Base-by-base conservation (phyloP, 2,113 vertebrate species). In the Lepus americanus region DNA sequence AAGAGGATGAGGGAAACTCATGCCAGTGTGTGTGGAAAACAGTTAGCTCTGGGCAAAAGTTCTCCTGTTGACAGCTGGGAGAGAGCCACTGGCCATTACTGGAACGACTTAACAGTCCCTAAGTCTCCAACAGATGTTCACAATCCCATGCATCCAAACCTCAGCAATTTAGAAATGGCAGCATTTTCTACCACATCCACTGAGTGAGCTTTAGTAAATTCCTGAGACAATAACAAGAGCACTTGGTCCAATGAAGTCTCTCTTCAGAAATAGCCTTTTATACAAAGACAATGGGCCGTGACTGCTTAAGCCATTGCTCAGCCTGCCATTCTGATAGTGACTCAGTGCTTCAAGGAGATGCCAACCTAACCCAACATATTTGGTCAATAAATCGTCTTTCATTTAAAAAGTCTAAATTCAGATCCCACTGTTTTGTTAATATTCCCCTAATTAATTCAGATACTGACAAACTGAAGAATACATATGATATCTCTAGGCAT, bases 261-360 rank as follows among this genome's bases (percentile, higher is more conserved):
- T 69, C 89, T 51, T 81, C 10, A 92, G 86, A 97, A 96, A 70
- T 61, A 81, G 4, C 29, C 8, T 66, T 39, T 53, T 66, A 90
- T 39, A 83, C 17, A 83, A 78, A 94, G 93, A 20, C 22, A 81
- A 7, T 63, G 36, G 8, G 2, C 12, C 49, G 4, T 0, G 11
- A 69, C 27, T 7, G 27, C 31, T 53, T 55, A 44, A 5, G 17
- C 79, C 44, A 16, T 10, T 39, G 13, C 7, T 67, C 27, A 67
- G 20, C 51, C 51, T 70, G 16, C 17, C 69, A 53, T 49, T 55
- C 23, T 55, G n/a, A 39, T 22, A 59, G 51, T 19, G 8, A 61
- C 27, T 63, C 59, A 27, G 23, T 77, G 55, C 22, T 89, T 79
- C 49, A 39, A 59, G 33, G 44, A 79, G 55, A 9, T 4, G 0